Base-by-base conservation (phyloP, 2,113 vertebrate genomes). In the Xiphorhynchus elegans region DNA sequence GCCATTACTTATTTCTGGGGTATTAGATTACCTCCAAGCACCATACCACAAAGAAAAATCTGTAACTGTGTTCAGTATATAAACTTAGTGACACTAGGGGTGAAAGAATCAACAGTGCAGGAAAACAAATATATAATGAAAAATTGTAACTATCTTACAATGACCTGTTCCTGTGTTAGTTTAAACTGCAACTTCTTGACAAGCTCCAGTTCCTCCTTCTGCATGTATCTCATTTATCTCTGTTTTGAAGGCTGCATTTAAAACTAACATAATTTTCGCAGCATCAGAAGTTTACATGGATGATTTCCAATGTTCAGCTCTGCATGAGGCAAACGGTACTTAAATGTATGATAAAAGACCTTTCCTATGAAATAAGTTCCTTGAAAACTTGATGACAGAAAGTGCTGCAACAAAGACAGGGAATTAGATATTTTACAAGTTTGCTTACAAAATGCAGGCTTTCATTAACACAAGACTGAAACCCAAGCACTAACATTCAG, bases 71-170 rank as follows among this genome's bases (percentile, higher is more conserved):
- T 74, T 55, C 26, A 53, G 5, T 59, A 16, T 13, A 33, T 80
- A 52, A 82, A 62, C 20, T 70, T 81, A 31, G 10, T 81, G 46
- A 67, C 20, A 47, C 31, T 37, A 67, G 14, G 21, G 15, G 16
- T 15, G 59, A 72, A 33, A 87, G 33, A 78, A 83, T 44, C 21
- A 63, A 35, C 7, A 90, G 4, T 49, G 17, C 19, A 58, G 31
- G 14, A 68, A 84, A 84, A 81, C 8, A 84, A 90, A 88, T 31
- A 75, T 84, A 44, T 16, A 76, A 11, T 14, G 29, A 74, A 67
- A 74, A 56, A 8, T 39, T 92, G 69, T 21, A 33, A 42, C 28
- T n/a, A 6, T 73, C 31, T 63, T 24, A 21, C 0, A 0, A 50
- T 40, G 16, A 12, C 20, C 13, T 83, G 6, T 63, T 90, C 25